Percentiles rank a stretch among this genome's conserved stretches.
Conservation (phyloP, 2,797 vertebrate genomes). For the Nothura maculosa region DNA sequence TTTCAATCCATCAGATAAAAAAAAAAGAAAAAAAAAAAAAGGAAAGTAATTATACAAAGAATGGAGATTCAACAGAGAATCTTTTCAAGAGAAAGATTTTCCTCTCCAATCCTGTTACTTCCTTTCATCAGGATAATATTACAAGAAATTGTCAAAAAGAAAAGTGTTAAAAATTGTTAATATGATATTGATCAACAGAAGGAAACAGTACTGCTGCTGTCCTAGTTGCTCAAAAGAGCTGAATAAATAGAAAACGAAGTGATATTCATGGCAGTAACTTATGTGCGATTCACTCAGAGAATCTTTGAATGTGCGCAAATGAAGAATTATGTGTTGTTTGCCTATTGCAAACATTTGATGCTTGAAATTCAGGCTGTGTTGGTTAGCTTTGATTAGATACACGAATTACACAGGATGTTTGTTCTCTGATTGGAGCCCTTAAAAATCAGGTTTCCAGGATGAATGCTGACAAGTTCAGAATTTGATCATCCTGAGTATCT, state of each 20-base stretch:
- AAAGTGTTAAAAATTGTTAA: neutral
- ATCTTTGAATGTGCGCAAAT: conserved; percentile 48
- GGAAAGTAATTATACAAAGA: neutral
- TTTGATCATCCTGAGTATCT: conserved; percentile 37
- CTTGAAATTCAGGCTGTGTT: conserved; percentile 65
- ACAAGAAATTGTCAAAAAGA: neutral
- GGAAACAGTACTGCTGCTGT: neutral
- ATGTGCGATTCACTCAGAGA: neutral
- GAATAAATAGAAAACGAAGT: neutral
- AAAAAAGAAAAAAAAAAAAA: neutral
- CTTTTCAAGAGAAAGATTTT: neutral
- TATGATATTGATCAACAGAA: neutral
- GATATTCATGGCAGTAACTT: neutral
- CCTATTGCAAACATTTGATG: conserved; percentile 65
- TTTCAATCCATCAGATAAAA: neutral
- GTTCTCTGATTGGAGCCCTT: conserved; percentile 65
- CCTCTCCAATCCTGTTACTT: neutral
- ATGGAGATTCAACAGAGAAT: accelerated
- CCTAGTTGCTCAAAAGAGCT: neutral
- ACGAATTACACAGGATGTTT: conserved; percentile 71
- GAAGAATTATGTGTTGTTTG: conserved; percentile 53
- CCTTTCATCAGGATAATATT: neutral
- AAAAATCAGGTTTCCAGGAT: conserved; percentile 64
- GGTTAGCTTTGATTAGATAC: conserved; percentile 69
- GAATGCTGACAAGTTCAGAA: conserved; percentile 59